Evolutionary conservation across 2,797 vertebrate genomes (phyloP).

Genomic region (Allobates femoralis): DNA sequence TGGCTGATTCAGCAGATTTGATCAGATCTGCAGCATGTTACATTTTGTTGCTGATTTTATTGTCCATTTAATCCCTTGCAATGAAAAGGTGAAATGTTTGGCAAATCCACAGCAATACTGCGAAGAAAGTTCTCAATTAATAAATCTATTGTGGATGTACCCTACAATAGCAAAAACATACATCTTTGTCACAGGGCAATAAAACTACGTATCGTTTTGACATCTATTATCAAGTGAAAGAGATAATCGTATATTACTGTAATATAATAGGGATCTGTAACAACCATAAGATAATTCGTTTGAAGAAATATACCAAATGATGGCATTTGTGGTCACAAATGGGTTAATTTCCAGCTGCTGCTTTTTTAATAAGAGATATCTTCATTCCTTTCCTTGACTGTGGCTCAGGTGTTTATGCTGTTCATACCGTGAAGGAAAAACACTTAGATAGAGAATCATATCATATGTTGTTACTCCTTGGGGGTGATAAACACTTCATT

Average conservation of each 20-base stretch:
- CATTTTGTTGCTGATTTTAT: too few species aligned
- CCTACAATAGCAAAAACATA: not conserved
- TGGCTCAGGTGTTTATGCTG: constrained; percentile 24
- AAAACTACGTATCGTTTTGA: not conserved
- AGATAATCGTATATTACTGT: not conserved
- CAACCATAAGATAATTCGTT: not conserved
- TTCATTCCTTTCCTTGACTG: constrained; percentile 8
- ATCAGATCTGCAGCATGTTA: too few species aligned
- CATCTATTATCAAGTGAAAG: not conserved
- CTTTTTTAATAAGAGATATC: constrained; percentile 1
- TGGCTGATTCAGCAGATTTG: too few species aligned
- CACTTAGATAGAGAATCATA: constrained; percentile 15
- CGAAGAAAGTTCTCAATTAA: too few species aligned
- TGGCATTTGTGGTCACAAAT: not conserved
- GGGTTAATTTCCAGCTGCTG: not conserved
- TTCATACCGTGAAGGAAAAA: constrained; percentile 9
- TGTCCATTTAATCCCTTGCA: too few species aligned
- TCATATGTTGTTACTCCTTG: constrained; percentile 14
- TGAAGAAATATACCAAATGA: not conserved
- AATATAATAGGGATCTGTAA: not conserved
- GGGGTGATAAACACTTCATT: constrained; percentile 25
- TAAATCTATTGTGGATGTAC: too few species aligned
- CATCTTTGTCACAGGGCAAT: not conserved
- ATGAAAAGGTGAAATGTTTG: too few species aligned
- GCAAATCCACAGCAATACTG: too few species aligned